Evolutionary conservation across 2,888 invertebrate genomes (phyloP), one percentile per base, ranked within the genome.

Genomic region (Rhagonycha lutea): DNA sequence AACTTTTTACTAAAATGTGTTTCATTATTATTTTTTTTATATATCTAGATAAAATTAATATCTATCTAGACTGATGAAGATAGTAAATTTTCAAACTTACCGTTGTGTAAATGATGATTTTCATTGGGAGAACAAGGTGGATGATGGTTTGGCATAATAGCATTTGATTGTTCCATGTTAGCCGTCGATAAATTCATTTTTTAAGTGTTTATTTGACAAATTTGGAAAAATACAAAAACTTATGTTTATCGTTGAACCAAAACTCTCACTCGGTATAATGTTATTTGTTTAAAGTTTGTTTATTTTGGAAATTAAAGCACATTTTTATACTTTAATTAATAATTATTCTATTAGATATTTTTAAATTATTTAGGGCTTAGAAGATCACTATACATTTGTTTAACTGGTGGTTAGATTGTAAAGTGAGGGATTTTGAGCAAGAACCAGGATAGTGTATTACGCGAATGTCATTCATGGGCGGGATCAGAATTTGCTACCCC

Each of bases 401-500:
- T 80, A 80, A 80, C 81, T 78, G 76, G 79, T 78, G 81, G 81
- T 81, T 80, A 80, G 81, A 80, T 82, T 81, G 83, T 77, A 78
- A 83, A 84, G 83, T 85, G 84, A 85, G 80, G 83, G 83, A 81
- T 83, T 80, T 82, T 80, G 79, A 78, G 80, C 80, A 78, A 73
- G 78, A 73, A 79, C 78, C 75, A 76, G 80, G 78, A 76, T 80
- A 80, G 81, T 81, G 80, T 80, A 81, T 82, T 82, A 81, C 79
- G 76, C 76, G 70, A 74, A 78, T 82, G 84, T 85, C 84, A 83
- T 85, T 84, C 83, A 84, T 83, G 86, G 84, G 87, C 86, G 87
- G 87, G 87, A 86, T 87, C 86, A 86, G 85, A 86, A 80, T 83
- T 85, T 85, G 86, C 86, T 84, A 86, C 86, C 86, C 87, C 85